Evolutionary conservation across 2,113 vertebrate genomes (phyloP), one percentile per base, ranked within the genome.

Genomic region (Poecile atricapillus): DNA sequence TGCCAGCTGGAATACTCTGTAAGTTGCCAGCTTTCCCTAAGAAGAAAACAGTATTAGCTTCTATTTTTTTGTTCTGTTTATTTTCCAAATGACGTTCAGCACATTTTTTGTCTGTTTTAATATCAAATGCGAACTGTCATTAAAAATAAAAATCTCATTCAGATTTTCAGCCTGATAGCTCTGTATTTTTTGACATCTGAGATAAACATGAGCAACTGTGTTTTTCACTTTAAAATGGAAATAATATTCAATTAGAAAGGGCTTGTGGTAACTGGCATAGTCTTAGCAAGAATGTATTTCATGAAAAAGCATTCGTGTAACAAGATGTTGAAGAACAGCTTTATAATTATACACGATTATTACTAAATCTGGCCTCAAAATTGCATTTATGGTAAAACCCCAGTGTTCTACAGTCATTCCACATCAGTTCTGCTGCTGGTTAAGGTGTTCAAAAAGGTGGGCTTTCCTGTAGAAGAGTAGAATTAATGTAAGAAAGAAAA

Each of bases 261-360:
- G 14, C 2, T 19, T 75, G 31, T 84, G 35, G 35, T 30, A 76
- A 47, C n/a, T 25, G 12, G 37, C n/a, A 82, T 19, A 25, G 41
- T 49, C 35, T 82, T 41, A 76, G 22, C 25, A 64, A 31, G 44
- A 68, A 35, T 1, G 0, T 39, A 6, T 33, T 37, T 79, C n/a
- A 58, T 23, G 37, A 33, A 64, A 83, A 46, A 11, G 17, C 41
- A 49, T 2, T 63, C 64, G 7, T 22, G 10, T 23, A 75, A 60
- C 21, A 74, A 89, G 28, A 24, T 60, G 22, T 15, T 63, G 52
- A 93, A 79, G 47, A 87, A 64, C 31, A 71, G 13, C 44, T 95
- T 91, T 39, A 30, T 10, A 69, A 63, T 60, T 24, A 14, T 9
- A n/a, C 0, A 0, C 2, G 10, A 64, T n/a, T n/a, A 33, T 75